These are phyloP conservation scores for Saxicola maurus DNA, from an alignment of 2,797 vertebrate genomes.

Conservation along the genomic window DNA sequence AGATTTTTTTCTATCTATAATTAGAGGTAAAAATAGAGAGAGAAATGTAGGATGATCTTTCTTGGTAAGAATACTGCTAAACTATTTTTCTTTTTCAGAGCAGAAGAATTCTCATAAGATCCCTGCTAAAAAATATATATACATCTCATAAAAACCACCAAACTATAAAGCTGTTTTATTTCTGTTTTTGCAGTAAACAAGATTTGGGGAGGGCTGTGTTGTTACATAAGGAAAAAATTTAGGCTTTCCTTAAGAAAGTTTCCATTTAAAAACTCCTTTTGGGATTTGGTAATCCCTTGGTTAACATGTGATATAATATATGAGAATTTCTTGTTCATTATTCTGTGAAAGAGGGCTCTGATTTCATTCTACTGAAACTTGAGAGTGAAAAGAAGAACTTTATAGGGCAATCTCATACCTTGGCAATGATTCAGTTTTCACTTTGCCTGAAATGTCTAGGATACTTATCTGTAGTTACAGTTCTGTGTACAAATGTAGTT, in stretches of 20 bases:
- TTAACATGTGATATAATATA: background rate
- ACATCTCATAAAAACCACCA: background rate
- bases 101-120: slow-evolving; percentile 2
- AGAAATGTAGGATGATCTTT: slow-evolving; percentile 38
- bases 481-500: background rate
- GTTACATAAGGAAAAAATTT: slow-evolving; percentile 21
- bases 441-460: background rate
- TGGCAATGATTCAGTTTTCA: background rate
- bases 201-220: background rate
- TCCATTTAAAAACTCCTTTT: background rate
- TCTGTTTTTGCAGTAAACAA: slow-evolving; percentile 2
- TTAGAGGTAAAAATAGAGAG: slow-evolving; percentile 37
- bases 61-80: background rate
- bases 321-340: background rate
- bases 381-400: background rate
- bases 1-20: slow-evolving; percentile 3
- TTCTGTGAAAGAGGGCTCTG: background rate
- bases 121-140: background rate
- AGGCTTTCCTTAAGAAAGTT: background rate
- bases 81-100: background rate
- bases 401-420: background rate
- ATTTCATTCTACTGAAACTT: background rate
- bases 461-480: background rate
- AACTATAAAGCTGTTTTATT: background rate
- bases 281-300: background rate